Evolutionary conservation across 2,113 vertebrate genomes (phyloP), one percentile per base, ranked within the genome.

Genomic region (Tautogolabrus adspersus): DNA sequence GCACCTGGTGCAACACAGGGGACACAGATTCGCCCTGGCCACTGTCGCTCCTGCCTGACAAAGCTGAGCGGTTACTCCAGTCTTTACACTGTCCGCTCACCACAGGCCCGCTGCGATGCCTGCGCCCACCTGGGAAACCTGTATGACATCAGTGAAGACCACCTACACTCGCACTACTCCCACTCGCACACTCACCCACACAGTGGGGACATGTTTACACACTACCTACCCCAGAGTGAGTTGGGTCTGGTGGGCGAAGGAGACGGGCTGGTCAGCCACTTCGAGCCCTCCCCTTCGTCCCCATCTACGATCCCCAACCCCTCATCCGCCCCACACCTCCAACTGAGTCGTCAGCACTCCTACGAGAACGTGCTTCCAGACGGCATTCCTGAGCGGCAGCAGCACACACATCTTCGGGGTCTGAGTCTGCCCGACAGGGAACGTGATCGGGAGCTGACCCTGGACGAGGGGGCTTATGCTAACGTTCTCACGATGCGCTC

Each of bases 101-200:
- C 97, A 2, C 97, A 96, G 85, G 97, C 96, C 3, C 94, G 95
- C 88, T 99, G 98, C 0, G 98, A 99, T 0, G 95, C 97, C 1
- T 99, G 98, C 71, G 89, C 97, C 72, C 93, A 97, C 80, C 95
- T 96, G 83, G 97, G 96, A 5, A 97, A 97, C 94, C 94, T 99
- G 55, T 99, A 99, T 8, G 96, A 99, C 85, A 99, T 99, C 54
- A 97, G 98, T 8, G 98, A 99, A 91, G 97, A 99, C 92, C 97
- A 99, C 91, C 96, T 97, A 92, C 93, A 93, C 78, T 84, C 90
- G 0, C 88, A 92, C 82, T 91, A 90, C 76, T 61, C 87, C 77
- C 92, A 89, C 72, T 8, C 79, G 40, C 92, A 88, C 74, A 26
- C 82, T 18, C 90, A 90, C 78, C 85, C 87, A 10, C 87, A 90